A percentile compares a stretch with the other conserved stretches of the same genome.
phyloP scores from a whole-genome alignment of 2,888 invertebrate genomes.

The Dryobota labecula region DNA sequence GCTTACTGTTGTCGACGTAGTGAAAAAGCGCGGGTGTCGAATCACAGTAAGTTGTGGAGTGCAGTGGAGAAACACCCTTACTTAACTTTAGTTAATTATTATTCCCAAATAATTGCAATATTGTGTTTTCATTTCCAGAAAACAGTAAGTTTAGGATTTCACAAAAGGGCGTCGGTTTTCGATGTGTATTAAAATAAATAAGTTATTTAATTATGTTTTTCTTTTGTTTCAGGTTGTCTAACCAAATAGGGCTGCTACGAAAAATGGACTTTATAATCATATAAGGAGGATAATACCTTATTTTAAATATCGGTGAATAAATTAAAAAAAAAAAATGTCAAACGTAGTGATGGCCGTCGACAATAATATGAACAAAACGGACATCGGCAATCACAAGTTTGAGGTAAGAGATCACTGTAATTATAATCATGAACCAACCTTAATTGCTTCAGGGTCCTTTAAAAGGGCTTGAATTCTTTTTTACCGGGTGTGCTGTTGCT shows the following conservation, averaged over 20 bases:
- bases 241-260: background rate
- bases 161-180: too few species aligned
- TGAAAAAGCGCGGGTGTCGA: background rate
- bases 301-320: background rate
- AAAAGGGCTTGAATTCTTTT: too few species aligned
- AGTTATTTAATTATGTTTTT: background rate
- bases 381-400: conserved; percentile 70
- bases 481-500: too few species aligned
- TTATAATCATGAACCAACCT: too few species aligned
- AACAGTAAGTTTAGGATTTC: too few species aligned
- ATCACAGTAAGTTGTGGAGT: background rate
- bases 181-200: too few species aligned
- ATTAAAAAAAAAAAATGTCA: conserved; percentile 72
- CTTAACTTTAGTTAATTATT: background rate
- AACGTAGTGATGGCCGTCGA: conserved; percentile 77
- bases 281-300: background rate
- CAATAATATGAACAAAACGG: conserved; percentile 84
- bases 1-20: background rate
- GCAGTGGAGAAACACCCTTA: background rate
- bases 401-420: conserved; percentile 70
- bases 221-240: conserved; percentile 54
- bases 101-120: too few species aligned
- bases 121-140: too few species aligned
- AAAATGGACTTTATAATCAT: conserved; percentile 44
- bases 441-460: too few species aligned